Conservation (phyloP, 2,113 vertebrate species). For the Muntiacus muntjak region DNA sequence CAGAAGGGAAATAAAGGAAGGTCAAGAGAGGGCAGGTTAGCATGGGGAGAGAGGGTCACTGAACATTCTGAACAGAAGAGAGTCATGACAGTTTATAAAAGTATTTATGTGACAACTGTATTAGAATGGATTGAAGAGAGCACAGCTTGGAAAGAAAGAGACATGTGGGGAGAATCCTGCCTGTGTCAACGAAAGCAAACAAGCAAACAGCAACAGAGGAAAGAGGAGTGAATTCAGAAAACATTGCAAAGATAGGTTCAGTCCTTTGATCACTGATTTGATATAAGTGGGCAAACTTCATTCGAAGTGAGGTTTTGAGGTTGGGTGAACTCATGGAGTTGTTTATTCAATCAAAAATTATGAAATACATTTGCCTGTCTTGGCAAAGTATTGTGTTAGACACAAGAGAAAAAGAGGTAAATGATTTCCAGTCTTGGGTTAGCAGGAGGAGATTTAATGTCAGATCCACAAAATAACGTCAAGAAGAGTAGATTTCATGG, state of each 20-base stretch:
- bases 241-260: background rate
- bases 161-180: background rate
- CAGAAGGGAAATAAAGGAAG: background rate
- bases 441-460: background rate
- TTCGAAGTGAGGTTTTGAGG: background rate
- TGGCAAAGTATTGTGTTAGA: background rate
- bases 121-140: background rate
- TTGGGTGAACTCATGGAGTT: background rate
- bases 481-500: background rate
- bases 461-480: background rate
- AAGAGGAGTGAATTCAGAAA: background rate
- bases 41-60: background rate
- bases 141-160: background rate
- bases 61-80: background rate
- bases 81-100: background rate
- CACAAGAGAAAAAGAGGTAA: background rate
- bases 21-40: background rate
- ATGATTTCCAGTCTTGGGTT: background rate
- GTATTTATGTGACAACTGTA: background rate
- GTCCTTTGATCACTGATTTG: background rate
- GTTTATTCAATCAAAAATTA: background rate
- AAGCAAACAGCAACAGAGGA: background rate
- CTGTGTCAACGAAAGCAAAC: background rate
- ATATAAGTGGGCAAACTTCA: background rate
- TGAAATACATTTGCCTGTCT: background rate